A percentile compares a stretch with the other conserved stretches of the same genome.
These are phyloP conservation scores for Melanaphis sacchari DNA, from an alignment of 1,140 invertebrate species.

Conservation along the genomic window DNA sequence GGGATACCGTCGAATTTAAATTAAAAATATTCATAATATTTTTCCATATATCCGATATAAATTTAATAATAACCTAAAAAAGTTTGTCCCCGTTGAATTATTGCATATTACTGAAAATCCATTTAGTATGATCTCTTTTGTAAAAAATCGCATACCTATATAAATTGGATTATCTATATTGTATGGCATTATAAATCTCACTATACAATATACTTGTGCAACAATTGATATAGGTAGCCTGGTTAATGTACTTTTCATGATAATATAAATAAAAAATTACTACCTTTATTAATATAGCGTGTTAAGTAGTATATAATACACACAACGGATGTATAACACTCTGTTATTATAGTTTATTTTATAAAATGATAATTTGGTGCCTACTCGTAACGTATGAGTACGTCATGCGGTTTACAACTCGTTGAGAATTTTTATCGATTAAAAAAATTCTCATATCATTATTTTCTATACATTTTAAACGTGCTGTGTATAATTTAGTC, in stretches of 20 bases:
- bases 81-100: neutral
- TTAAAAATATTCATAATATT: neutral
- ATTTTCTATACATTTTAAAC: neutral
- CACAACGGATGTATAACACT: neutral
- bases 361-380: neutral
- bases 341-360: neutral
- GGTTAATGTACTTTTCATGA: neutral
- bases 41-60: neutral
- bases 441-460: neutral
- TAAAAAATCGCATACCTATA: neutral
- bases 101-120: neutral
- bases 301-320: neutral
- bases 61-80: neutral
- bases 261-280: neutral
- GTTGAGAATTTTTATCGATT: neutral
- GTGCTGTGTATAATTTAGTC: neutral
- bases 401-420: neutral
- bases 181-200: neutral
- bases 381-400: neutral
- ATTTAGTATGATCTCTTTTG: neutral
- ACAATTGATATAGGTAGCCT: neutral
- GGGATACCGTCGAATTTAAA: neutral
- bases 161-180: neutral
- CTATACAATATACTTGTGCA: neutral
- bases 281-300: neutral